A percentile compares a stretch with the other conserved stretches of the same genome.
These are phyloP conservation scores for Balaeniceps rex DNA, from an alignment of 2,113 vertebrate genomes.

Conservation along the genomic window DNA sequence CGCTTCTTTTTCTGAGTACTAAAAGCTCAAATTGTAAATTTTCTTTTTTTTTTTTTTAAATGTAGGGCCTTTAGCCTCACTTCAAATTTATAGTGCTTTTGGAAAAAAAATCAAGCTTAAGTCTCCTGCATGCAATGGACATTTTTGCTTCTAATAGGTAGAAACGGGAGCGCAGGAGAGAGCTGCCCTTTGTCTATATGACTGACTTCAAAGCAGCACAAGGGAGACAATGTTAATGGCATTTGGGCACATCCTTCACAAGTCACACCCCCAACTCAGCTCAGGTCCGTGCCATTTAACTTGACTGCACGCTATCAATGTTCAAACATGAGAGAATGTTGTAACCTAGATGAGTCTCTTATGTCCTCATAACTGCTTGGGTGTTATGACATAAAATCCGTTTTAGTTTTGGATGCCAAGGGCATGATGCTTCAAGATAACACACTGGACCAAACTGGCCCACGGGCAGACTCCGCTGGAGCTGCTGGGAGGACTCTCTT, in stretches of 20 bases:
- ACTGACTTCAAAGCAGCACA: background rate
- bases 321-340: background rate
- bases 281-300: background rate
- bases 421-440: background rate
- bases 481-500: background rate
- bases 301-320: background rate
- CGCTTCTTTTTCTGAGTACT: background rate
- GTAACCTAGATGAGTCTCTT: background rate
- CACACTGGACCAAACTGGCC: background rate
- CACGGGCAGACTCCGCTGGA: background rate
- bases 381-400: conserved; percentile 10
- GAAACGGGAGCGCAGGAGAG: background rate
- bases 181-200: background rate
- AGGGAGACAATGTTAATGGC: background rate
- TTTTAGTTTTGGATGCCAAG: background rate
- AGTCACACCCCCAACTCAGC: background rate
- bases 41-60: background rate
- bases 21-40: background rate
- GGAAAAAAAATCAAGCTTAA: background rate
- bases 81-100: background rate
- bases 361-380: background rate
- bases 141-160: background rate
- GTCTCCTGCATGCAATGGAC: background rate
- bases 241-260: background rate
- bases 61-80: background rate